phyloP scores from a whole-genome alignment of 2,113 vertebrate species.

The Aramus guarauna region DNA sequence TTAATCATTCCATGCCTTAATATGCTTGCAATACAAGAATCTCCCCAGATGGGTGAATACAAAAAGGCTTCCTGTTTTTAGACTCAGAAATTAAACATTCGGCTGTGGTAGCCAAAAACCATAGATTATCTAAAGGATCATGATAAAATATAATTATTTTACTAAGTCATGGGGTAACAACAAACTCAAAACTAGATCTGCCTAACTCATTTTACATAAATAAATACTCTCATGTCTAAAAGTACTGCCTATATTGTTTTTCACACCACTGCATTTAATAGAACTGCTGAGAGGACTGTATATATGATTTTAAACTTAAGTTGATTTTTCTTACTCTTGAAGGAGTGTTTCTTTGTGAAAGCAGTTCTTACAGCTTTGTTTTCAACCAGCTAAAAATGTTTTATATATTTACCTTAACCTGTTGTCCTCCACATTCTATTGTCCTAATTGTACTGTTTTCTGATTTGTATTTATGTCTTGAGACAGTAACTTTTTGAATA shows the following conservation, averaged over 20 bases:
- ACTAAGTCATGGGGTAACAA: conserved; percentile 74
- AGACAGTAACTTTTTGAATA: conserved; percentile 99
- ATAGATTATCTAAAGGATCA: conserved; percentile 81
- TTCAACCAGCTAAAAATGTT: conserved; percentile 88
- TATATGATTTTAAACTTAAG: conserved; percentile 91
- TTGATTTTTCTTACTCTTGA: conserved; percentile 89
- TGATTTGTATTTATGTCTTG: conserved; percentile 99
- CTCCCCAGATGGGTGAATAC: conserved; percentile 75
- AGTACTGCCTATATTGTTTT: conserved; percentile 95
- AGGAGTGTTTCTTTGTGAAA: conserved; percentile 89
- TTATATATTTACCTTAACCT: conserved; percentile 93
- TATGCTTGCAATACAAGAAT: conserved; percentile 92
- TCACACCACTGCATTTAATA: conserved; percentile 98
- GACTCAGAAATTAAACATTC: conserved; percentile 85
- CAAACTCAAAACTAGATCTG: conserved; percentile 71
- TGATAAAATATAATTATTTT: conserved; percentile 77
- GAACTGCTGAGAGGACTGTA: conserved; percentile 97
- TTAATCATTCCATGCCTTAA: conserved; percentile 99
- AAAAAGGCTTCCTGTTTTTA: conserved; percentile 79
- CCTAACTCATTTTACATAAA: conserved; percentile 88
- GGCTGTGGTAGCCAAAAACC: conserved; percentile 94
- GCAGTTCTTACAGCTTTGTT: conserved; percentile 91
- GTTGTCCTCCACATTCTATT: conserved; percentile 97
- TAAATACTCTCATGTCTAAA: conserved; percentile 89
- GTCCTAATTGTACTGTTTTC: conserved; percentile 98